Conservation (phyloP, 2,888 invertebrate genomes). For the Trimorus sp. region DNA sequence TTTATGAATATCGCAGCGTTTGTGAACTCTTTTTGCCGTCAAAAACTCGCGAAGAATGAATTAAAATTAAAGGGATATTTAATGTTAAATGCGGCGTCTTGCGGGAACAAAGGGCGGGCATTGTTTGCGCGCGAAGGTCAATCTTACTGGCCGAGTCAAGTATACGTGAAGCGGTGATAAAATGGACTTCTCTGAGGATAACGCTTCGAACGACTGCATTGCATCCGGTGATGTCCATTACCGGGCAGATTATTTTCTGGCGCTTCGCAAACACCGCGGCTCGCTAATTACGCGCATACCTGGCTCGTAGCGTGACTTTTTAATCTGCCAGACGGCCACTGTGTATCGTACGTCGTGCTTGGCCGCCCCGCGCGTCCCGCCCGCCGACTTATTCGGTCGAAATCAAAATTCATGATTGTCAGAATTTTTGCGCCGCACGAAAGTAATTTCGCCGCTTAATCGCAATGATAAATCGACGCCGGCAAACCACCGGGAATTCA, state of each 20-base stretch:
- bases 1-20: no score
- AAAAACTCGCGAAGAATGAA: no score
- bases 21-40: no score
- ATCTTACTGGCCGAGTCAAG: constrained; percentile 3
- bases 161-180: constrained; percentile 36
- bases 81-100: no score
- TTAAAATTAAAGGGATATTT: no score
- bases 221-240: constrained; percentile 63
- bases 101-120: no score
- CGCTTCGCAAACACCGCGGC: constrained; percentile 54
- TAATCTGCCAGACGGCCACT: constrained; percentile 61
- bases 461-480: no score
- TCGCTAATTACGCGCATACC: constrained; percentile 67
- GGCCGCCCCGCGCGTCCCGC: constrained; percentile 18
- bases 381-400: constrained; percentile 3
- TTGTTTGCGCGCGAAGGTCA: constrained; percentile 7
- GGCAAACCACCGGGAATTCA: no score
- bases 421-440: background rate
- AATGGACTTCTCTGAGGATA: constrained; percentile 34
- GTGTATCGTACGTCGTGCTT: constrained; percentile 50
- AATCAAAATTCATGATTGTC: constrained; percentile 28
- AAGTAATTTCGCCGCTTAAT: no score
- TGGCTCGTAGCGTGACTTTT: constrained; percentile 67
- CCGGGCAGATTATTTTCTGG: constrained; percentile 59
- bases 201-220: constrained; percentile 57